Percentiles rank a stretch among this genome's conserved stretches.
Conservation (phyloP, 2,888 invertebrate genomes). For the Ochropleura plecta region DNA sequence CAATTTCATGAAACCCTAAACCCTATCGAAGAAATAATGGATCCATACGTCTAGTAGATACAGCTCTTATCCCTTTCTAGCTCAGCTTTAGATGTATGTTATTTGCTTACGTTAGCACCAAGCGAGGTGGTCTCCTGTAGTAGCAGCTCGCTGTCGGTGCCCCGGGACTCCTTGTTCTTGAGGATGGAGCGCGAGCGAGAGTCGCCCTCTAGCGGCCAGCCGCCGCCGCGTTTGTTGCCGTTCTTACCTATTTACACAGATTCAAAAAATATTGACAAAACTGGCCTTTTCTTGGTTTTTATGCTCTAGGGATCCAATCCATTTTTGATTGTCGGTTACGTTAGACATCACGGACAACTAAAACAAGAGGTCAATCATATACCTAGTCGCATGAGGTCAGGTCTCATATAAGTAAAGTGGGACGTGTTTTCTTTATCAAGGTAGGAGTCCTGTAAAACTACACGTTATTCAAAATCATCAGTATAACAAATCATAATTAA, state of each 20-base stretch:
- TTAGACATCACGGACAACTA: neutral
- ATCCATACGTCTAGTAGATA: neutral
- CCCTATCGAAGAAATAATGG: neutral
- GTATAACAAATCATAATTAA: neutral
- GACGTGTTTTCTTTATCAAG: neutral
- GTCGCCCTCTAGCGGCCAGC: constrained; percentile 86
- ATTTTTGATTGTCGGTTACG: neutral
- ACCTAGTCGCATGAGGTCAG: too few species aligned
- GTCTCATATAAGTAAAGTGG: neutral
- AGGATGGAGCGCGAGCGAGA: constrained; percentile 88
- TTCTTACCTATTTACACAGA: constrained; percentile 83
- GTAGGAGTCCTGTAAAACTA: neutral
- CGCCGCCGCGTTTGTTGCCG: constrained; percentile 85
- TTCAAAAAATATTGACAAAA: neutral
- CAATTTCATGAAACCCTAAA: neutral
- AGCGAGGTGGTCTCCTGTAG: constrained; percentile 88
- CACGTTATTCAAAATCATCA: neutral
- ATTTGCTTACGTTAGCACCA: constrained; percentile 84
- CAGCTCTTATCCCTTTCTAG: neutral
- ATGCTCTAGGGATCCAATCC: neutral
- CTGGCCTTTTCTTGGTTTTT: neutral
- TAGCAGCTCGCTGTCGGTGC: constrained; percentile 89
- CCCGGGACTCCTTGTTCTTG: constrained; percentile 89
- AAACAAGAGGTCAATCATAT: neutral
- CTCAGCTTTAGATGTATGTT: neutral